phyloP scores from a whole-genome alignment of 2,888 invertebrate species.

The Clivina fossor region DNA sequence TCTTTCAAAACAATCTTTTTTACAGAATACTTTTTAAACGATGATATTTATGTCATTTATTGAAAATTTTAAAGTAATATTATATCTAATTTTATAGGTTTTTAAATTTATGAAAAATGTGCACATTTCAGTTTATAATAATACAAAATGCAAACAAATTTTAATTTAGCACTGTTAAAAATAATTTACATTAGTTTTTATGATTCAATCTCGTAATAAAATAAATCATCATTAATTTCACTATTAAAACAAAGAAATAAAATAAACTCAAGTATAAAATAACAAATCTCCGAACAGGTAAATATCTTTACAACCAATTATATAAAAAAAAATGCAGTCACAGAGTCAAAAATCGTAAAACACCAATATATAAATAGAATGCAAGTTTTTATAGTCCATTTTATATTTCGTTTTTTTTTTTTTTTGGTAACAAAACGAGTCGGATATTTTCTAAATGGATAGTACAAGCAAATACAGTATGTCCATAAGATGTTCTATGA shows the following conservation, averaged over 20 bases:
- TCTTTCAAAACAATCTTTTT: too few species aligned
- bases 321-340: conserved; percentile 25
- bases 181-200: conserved; percentile 23
- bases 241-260: too few species aligned
- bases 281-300: conserved; percentile 20
- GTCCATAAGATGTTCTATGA: too few species aligned
- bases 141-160: too few species aligned
- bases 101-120: too few species aligned
- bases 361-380: conserved; percentile 28
- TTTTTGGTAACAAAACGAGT: conserved; percentile 22
- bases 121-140: too few species aligned
- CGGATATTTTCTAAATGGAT: conserved; percentile 14
- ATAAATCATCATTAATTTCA: conserved; percentile 25
- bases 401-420: conserved; percentile 9
- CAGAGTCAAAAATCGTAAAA: conserved; percentile 28
- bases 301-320: conserved; percentile 29
- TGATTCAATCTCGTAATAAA: conserved; percentile 14
- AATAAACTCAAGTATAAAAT: conserved; percentile 14
- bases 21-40: too few species aligned
- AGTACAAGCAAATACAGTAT: conserved; percentile 7
- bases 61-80: too few species aligned
- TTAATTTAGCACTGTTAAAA: too few species aligned
- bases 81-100: too few species aligned
- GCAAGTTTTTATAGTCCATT: conserved; percentile 24
- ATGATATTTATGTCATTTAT: too few species aligned